A percentile compares a stretch with the other conserved stretches of the same genome.
Conservation (phyloP, 2,113 vertebrate genomes). For the Danionella cerebrum region DNA sequence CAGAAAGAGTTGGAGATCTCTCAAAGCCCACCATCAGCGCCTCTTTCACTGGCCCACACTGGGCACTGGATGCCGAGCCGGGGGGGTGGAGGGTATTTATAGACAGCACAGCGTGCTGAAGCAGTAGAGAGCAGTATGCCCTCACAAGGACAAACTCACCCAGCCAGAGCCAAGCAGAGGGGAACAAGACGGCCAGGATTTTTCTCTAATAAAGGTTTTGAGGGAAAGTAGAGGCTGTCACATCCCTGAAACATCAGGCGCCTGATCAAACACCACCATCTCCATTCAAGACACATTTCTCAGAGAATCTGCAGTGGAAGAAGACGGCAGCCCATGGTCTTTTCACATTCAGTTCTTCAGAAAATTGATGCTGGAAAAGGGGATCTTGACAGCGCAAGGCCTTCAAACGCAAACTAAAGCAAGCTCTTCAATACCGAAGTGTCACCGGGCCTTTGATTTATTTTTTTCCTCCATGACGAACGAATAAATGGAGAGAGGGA, state of each 20-base stretch:
- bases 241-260: not conserved
- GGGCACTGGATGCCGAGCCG: conserved; percentile 28
- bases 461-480: too few relatives aligned
- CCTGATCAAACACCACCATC: conserved; percentile 1
- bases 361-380: not conserved
- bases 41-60: conserved; percentile 17
- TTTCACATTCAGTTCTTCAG: not conserved
- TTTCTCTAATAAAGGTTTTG: not conserved
- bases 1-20: not conserved
- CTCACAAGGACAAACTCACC: conserved; percentile 37
- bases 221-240: not conserved
- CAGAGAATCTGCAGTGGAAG: not conserved
- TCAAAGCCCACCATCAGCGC: not conserved
- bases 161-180: not conserved
- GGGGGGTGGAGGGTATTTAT: conserved; percentile 37
- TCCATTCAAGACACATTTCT: not conserved
- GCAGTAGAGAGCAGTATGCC: conserved; percentile 32
- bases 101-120: conserved; percentile 32
- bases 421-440: not conserved
- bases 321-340: not conserved
- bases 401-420: not conserved
- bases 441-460: not conserved
- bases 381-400: not conserved
- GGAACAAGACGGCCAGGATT: not conserved
- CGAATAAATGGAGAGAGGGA: too few relatives aligned